phyloP scores from a whole-genome alignment of 1,140 invertebrate species.

The Halotydeus destructor region DNA sequence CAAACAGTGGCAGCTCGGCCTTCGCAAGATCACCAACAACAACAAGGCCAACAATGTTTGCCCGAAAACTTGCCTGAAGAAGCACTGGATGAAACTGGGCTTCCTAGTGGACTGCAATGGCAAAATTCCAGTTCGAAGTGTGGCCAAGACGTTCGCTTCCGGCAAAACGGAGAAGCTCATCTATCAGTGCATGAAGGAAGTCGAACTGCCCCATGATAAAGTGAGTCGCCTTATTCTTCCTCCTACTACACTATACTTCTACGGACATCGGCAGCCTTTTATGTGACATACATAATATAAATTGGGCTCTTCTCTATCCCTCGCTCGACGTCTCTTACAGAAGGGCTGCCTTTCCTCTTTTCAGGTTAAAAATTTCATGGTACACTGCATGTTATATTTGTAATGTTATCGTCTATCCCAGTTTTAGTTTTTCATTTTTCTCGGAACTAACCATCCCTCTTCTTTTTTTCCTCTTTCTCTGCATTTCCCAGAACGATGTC shows the following conservation, averaged over 20 bases:
- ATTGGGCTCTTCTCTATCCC: too few relatives aligned
- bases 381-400: too few relatives aligned
- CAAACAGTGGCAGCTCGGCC: slow-evolving; percentile 82
- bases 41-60: slow-evolving; percentile 93
- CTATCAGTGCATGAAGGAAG: slow-evolving; percentile 83
- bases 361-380: too few relatives aligned
- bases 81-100: slow-evolving; percentile 95
- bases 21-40: slow-evolving; percentile 80
- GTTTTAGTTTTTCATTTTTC: neutral
- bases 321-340: too few relatives aligned
- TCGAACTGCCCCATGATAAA: slow-evolving; percentile 84
- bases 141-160: slow-evolving; percentile 91
- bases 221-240: too few relatives aligned
- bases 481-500: slow-evolving; percentile 48
- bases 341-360: too few relatives aligned
- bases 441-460: neutral
- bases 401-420: too few relatives aligned
- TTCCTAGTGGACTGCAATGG: slow-evolving; percentile 77
- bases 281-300: too few relatives aligned
- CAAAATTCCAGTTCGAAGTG: slow-evolving; percentile 86
- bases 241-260: neutral
- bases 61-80: slow-evolving; percentile 79
- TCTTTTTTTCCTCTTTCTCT: neutral
- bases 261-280: too few relatives aligned
- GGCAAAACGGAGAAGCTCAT: slow-evolving; percentile 89